Percentiles rank a stretch among this genome's conserved stretches.
phyloP scores from a whole-genome alignment of 2,113 vertebrate species.

The Choloepus hoffmanni region DNA sequence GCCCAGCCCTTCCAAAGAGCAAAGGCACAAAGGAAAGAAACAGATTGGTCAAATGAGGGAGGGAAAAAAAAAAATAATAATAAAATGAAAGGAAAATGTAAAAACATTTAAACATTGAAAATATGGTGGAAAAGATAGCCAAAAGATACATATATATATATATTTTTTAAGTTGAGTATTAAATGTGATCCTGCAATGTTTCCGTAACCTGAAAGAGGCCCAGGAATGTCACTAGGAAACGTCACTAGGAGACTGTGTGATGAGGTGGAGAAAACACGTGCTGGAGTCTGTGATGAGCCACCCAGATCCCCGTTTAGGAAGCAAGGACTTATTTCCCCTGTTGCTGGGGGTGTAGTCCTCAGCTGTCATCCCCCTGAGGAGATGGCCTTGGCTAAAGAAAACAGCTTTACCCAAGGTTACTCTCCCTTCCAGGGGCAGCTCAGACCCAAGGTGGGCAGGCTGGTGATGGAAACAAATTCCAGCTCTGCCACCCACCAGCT shows the following conservation, averaged over 20 bases:
- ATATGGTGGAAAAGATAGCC: neutral
- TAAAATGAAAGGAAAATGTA: neutral
- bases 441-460: neutral
- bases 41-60: neutral
- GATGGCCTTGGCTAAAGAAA: neutral
- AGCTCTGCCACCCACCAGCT: neutral
- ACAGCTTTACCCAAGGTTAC: neutral
- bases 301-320: neutral
- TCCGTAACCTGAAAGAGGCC: neutral
- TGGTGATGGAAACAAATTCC: neutral
- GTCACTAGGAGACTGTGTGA: neutral
- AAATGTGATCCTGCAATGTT: neutral
- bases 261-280: no score
- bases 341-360: neutral
- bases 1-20: neutral
- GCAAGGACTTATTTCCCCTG: neutral
- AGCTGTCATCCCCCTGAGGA: neutral
- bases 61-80: neutral
- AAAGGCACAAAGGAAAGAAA: neutral
- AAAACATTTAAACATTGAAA: neutral
- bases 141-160: neutral
- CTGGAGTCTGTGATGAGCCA: neutral
- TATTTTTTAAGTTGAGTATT: neutral
- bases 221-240: neutral
- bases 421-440: neutral